Conservation (phyloP, 2,888 invertebrate genomes). For the Drosophila nr. perissopoda region DNA sequence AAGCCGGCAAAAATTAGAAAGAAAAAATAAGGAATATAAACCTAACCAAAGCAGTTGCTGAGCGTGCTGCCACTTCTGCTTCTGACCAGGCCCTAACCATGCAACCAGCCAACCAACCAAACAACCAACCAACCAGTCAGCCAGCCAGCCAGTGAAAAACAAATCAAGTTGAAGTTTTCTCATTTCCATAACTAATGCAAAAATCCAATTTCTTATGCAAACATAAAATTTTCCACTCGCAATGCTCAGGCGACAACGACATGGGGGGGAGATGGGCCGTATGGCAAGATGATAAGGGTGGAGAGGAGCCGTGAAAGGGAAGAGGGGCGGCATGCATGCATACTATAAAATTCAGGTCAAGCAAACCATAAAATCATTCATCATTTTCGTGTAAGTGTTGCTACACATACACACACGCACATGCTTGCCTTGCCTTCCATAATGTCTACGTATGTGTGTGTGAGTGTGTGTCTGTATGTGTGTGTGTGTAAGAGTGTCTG, state of each 20-base stretch:
- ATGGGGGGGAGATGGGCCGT: conserved; percentile 22
- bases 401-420: conserved; percentile 46
- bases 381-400: conserved; percentile 83
- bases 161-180: conserved; percentile 81
- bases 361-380: conserved; percentile 84
- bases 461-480: conserved; percentile 13
- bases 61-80: conserved; percentile 56
- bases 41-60: conserved; percentile 65
- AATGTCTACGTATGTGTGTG: conserved; percentile 29
- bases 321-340: conserved; percentile 65
- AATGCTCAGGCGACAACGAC: conserved; percentile 67
- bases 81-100: conserved; percentile 59
- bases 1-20: conserved; percentile 37
- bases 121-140: conserved; percentile 14
- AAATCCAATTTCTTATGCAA: conserved; percentile 84
- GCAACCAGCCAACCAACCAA: conserved; percentile 16
- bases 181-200: conserved; percentile 84
- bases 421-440: conserved; percentile 63
- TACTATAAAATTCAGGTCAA: conserved; percentile 83
- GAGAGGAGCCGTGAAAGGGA: background rate
- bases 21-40: conserved; percentile 24
- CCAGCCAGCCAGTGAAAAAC: conserved; percentile 67
- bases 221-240: conserved; percentile 82
- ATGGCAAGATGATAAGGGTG: conserved; percentile 8
- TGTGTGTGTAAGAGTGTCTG: conserved; percentile 30